Evolutionary conservation across 2,888 invertebrate genomes (phyloP), one percentile per base, ranked within the genome.

Genomic region (Oegoconia quadripuncta): DNA sequence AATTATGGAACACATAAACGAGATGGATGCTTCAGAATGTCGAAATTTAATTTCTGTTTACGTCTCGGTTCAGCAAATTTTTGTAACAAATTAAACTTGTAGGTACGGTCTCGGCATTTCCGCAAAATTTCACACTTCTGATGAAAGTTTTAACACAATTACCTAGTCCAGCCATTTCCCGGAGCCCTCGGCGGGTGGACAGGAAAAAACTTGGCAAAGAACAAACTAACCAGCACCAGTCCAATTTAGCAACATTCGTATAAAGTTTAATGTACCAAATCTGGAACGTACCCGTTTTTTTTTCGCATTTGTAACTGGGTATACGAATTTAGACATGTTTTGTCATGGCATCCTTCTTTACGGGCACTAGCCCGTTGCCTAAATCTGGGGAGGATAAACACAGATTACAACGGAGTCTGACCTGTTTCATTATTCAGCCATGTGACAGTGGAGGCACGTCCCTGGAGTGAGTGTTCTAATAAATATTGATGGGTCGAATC

Each of bases 101-200:
- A 75, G 72, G 64, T 66, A 65, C 59, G 71, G 65, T 63, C 64
- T 62, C 67, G 64, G 63, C 58, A 67, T 64, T 74, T 69, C 66
- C 68, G 68, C 74, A 72, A 75, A 83, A 76, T 78, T 80, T 81
- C 77, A 76, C 82, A 83, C 80, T 82, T 74, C 74, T 73, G 80
- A 82, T 83, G 80, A 82, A 83, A 84, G 76, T 84, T 84, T 84
- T 84, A 84, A 84, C 83, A 79, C 80, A 79, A 84, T 84, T 83
- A 83, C 80, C 78, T 74, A 71, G 77, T 75, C 74, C 72, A 67
- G 70, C 76, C 76, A 74, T 82, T 80, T 72, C 64, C 65, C 74
- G 58, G 61, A 65, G 70, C 72, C 74, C 77, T 70, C 74, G 66
- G 64, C 68, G 71, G 66, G 71, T 68, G 77, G 74, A 77, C 79